These are phyloP conservation scores for Macquaria ambigua DNA, from an alignment of 2,113 vertebrate genomes.

Conservation along the genomic window DNA sequence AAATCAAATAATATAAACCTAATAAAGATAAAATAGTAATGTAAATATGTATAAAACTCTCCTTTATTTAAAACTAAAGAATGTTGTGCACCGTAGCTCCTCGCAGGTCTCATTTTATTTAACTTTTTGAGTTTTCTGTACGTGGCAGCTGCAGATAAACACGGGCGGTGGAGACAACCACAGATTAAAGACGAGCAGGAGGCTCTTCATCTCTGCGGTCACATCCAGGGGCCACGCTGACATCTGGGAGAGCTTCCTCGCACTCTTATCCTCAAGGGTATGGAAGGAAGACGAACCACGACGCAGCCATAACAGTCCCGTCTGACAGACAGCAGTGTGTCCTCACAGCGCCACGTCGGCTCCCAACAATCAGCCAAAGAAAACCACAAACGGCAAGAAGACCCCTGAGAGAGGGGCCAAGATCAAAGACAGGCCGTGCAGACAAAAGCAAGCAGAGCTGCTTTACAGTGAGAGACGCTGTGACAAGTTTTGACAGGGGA, in stretches of 20 bases:
- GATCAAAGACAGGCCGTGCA: conserved; percentile 31
- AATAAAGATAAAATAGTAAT: neutral
- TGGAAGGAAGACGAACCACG: conserved; percentile 16
- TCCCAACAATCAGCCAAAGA: neutral
- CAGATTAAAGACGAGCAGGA: conserved; percentile 43
- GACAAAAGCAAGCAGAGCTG: conserved; percentile 3
- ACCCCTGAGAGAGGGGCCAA: neutral
- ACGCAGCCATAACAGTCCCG: conserved; percentile 55
- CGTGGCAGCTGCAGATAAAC: conserved; percentile 34
- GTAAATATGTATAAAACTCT: neutral
- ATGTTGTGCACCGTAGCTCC: neutral
- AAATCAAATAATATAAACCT: neutral
- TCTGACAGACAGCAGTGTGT: neutral
- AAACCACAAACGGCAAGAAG: neutral
- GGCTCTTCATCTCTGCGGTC: conserved; percentile 33
- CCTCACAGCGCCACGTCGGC: conserved; percentile 17
- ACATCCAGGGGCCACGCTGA: conserved; percentile 20
- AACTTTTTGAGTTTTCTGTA: neutral
- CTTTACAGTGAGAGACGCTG: neutral
- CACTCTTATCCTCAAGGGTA: conserved; percentile 36
- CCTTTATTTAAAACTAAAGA: neutral
- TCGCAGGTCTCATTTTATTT: neutral
- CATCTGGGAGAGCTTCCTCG: conserved; percentile 28
- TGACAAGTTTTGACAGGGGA: conserved; percentile 55
- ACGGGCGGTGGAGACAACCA: neutral